Percentiles rank a stretch among this genome's conserved stretches.
Evolutionary conservation across 2,888 invertebrate species (phyloP).

Genomic region (Papilio demoleus): DNA sequence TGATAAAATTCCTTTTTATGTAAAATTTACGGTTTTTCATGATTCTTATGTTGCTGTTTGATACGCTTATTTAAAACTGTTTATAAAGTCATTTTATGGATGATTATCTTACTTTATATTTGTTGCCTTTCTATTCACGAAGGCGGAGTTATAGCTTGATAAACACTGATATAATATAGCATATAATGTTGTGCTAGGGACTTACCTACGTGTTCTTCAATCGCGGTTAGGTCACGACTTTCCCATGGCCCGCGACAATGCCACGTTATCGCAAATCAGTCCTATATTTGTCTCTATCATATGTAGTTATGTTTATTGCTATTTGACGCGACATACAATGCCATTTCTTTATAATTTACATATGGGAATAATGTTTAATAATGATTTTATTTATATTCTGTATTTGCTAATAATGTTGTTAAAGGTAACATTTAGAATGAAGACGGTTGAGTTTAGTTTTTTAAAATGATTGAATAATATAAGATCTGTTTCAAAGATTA

Average conservation of each 20-base stretch:
- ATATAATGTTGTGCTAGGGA: slow-evolving; percentile 26
- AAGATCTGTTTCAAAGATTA: too few species aligned
- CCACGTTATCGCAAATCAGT: slow-evolving; percentile 42
- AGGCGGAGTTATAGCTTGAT: neutral
- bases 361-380: too few species aligned
- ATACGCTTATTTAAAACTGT: neutral
- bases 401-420: too few species aligned
- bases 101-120: neutral
- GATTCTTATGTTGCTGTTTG: neutral
- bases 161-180: slow-evolving; percentile 17
- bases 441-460: too few species aligned
- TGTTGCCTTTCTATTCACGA: neutral
- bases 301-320: slow-evolving; percentile 26
- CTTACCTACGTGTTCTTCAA: slow-evolving; percentile 47
- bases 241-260: slow-evolving; percentile 55
- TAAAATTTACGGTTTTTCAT: neutral
- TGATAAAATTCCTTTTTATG: neutral
- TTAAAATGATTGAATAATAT: too few species aligned
- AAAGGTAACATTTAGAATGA: too few species aligned
- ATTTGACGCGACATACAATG: slow-evolving; percentile 12
- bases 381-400: too few species aligned
- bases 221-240: slow-evolving; percentile 50
- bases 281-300: slow-evolving; percentile 41
- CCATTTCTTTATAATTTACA: too few species aligned
- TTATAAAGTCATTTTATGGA: neutral